These are phyloP conservation scores for Aporrectodea caliginosa DNA, from an alignment of 1,140 invertebrate species.

Conservation along the genomic window DNA sequence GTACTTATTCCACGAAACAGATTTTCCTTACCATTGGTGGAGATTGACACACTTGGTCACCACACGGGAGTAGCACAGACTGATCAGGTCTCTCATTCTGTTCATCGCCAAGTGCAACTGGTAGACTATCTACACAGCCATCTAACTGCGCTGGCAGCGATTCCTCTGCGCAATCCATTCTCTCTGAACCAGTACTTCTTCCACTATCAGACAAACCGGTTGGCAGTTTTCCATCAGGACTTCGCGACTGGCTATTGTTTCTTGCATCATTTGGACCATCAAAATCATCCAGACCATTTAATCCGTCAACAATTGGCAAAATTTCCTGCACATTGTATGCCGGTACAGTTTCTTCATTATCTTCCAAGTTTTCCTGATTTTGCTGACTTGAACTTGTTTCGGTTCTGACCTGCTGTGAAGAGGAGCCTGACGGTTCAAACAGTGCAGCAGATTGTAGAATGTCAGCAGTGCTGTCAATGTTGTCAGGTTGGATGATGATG, in stretches of 20 bases:
- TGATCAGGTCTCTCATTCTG: too few relatives aligned
- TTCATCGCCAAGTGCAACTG: too few relatives aligned
- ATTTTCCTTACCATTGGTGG: too few relatives aligned
- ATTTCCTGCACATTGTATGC: neutral
- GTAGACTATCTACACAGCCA: neutral
- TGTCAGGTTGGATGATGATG: neutral
- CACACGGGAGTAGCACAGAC: too few relatives aligned
- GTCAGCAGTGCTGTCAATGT: neutral
- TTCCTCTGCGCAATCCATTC: neutral
- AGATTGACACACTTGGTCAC: too few relatives aligned
- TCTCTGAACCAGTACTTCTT: neutral
- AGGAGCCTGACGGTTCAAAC: too few relatives aligned
- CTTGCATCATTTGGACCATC: neutral
- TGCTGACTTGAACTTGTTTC: too few relatives aligned
- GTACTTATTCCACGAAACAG: too few relatives aligned
- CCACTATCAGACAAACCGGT: neutral
- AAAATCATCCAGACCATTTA: neutral
- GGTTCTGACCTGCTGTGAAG: too few relatives aligned
- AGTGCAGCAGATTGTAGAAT: too few relatives aligned
- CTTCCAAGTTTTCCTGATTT: too few relatives aligned
- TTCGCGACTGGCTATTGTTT: neutral
- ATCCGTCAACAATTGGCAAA: neutral
- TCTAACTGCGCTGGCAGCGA: neutral
- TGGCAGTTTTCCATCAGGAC: neutral
- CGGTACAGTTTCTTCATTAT: too few relatives aligned